Evolutionary conservation across 2,113 vertebrate genomes (phyloP).

Genomic region (Panthera tigris): DNA sequence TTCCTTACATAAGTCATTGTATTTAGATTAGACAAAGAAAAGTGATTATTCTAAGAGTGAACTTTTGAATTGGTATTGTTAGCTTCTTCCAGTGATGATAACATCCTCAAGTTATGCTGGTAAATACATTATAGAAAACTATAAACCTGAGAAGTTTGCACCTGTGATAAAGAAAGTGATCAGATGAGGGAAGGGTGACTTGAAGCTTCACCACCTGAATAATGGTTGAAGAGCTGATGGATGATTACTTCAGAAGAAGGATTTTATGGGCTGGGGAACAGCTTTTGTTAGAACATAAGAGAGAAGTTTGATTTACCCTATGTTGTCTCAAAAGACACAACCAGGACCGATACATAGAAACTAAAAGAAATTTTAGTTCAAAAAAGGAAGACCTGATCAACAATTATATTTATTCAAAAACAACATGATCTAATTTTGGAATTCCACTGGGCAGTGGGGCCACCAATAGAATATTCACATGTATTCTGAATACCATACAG

Average conservation of each 20-base stretch:
- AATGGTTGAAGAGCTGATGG: background rate
- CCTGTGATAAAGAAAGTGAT: background rate
- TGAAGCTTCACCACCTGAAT: background rate
- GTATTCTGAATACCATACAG: background rate
- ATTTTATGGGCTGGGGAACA: background rate
- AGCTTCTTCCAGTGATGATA: background rate
- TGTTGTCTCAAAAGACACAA: background rate
- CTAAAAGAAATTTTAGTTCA: background rate
- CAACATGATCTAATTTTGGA: background rate
- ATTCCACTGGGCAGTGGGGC: background rate
- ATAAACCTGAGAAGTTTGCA: background rate
- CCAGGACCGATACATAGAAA: background rate
- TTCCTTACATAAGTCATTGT: background rate
- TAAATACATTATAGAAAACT: background rate
- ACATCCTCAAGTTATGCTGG: background rate
- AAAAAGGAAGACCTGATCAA: background rate
- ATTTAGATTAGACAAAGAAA: slow-evolving; percentile 23
- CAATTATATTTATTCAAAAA: background rate
- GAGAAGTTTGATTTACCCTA: background rate
- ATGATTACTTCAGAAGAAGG: background rate
- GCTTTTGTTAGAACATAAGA: background rate
- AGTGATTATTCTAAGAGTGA: slow-evolving; percentile 22
- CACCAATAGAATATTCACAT: background rate
- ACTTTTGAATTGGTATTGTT: background rate
- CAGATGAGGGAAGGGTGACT: background rate